Conservation (phyloP, 1,140 invertebrate genomes). For the Cyclina sinensis region DNA sequence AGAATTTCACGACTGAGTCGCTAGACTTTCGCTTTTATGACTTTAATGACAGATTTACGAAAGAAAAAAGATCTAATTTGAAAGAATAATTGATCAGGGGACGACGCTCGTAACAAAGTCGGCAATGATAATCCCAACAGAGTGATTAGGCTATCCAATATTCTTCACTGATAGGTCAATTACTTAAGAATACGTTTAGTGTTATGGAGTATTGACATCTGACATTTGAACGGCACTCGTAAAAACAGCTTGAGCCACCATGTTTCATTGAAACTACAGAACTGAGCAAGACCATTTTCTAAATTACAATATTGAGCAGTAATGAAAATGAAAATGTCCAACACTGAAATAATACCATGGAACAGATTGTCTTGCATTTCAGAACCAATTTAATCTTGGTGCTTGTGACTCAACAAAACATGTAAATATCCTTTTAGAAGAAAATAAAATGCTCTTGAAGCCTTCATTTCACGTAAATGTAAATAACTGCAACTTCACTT, state of each 20-base stretch:
- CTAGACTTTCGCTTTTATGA: slow-evolving; percentile 45
- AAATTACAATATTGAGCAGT: background rate
- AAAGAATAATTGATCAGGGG: slow-evolving; percentile 57
- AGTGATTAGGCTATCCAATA: slow-evolving; percentile 44
- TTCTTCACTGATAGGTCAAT: slow-evolving; percentile 52
- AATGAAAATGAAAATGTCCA: slow-evolving; percentile 27
- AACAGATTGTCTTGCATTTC: background rate
- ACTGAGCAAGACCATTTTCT: slow-evolving; percentile 4
- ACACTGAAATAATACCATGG: background rate
- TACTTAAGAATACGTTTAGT: slow-evolving; percentile 39
- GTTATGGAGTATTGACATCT: slow-evolving; percentile 5
- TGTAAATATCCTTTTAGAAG: background rate
- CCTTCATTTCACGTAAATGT: too few relatives aligned
- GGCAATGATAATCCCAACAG: background rate
- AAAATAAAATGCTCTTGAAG: too few relatives aligned
- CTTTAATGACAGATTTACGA: slow-evolving; percentile 61
- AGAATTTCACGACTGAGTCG: slow-evolving; percentile 61
- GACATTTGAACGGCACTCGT: slow-evolving; percentile 11
- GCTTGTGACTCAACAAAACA: background rate
- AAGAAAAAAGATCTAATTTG: slow-evolving; percentile 63
- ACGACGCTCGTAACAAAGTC: slow-evolving; percentile 27
- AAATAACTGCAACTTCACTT: too few relatives aligned
- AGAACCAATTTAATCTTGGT: background rate
- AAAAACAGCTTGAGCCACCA: background rate
- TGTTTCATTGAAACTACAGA: slow-evolving; percentile 7